A percentile compares a stretch with the other conserved stretches of the same genome.
phyloP scores from a whole-genome alignment of 2,113 vertebrate species.

The Boulengeromyrus knoepffleri region DNA sequence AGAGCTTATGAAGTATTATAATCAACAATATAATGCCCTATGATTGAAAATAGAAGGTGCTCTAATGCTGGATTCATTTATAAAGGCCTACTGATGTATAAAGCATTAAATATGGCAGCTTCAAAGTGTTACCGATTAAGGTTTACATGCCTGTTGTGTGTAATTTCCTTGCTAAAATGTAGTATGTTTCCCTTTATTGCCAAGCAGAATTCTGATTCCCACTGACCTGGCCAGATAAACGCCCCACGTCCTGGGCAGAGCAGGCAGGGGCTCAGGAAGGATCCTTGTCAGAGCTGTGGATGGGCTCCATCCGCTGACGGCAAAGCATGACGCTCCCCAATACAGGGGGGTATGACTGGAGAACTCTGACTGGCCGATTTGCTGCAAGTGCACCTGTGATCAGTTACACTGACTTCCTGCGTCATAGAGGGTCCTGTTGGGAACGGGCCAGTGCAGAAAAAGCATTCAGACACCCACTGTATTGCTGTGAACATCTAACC shows the following conservation, averaged over 20 bases:
- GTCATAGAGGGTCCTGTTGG: background rate
- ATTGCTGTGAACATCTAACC: background rate
- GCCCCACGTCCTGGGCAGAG: constrained; percentile 25
- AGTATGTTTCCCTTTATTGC: background rate
- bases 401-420: background rate
- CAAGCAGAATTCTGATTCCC: background rate
- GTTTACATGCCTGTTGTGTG: background rate
- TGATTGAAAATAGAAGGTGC: background rate
- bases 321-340: constrained; percentile 11
- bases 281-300: constrained; percentile 34
- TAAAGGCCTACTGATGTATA: background rate
- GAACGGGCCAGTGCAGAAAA: background rate
- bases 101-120: background rate
- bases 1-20: background rate
- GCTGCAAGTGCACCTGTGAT: background rate
- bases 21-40: background rate
- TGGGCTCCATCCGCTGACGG: constrained; percentile 36
- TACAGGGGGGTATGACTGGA: background rate
- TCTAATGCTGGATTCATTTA: background rate
- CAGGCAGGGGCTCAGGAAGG: constrained; percentile 31
- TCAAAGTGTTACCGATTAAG: background rate
- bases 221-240: constrained; percentile 36
- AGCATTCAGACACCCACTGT: background rate
- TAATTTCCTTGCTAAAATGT: background rate
- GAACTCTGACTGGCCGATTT: background rate